Conservation (phyloP, 2,113 vertebrate species). For the Carollia perspicillata region DNA sequence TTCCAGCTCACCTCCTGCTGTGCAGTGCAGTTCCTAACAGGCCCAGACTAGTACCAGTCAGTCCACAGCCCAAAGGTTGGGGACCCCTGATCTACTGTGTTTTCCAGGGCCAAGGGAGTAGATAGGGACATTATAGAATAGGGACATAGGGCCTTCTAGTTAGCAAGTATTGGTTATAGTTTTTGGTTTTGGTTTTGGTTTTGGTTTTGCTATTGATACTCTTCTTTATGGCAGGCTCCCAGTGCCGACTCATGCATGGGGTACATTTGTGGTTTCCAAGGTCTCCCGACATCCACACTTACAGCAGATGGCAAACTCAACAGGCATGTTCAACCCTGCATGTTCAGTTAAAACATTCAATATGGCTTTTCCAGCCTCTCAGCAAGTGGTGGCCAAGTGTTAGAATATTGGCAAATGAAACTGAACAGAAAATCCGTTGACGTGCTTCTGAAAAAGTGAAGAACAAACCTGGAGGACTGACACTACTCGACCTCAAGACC, state of each 20-base stretch:
- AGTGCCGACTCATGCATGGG: neutral
- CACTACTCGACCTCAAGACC: neutral
- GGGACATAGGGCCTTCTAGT: neutral
- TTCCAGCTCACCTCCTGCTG: too few species aligned
- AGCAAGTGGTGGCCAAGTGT: neutral
- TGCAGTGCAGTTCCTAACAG: too few species aligned
- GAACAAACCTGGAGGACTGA: neutral
- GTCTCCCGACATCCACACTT: neutral
- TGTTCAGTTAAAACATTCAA: neutral
- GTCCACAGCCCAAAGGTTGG: too few species aligned
- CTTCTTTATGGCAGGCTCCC: neutral
- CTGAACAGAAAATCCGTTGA: neutral
- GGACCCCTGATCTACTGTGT: neutral
- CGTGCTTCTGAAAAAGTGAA: neutral
- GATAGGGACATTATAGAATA: neutral
- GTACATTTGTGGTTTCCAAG: neutral
- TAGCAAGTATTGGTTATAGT: neutral
- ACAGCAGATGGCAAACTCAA: neutral
- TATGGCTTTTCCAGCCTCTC: neutral
- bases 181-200: neutral
- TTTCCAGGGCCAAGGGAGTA: neutral
- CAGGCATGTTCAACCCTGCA: neutral
- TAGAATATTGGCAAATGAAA: slow-evolving; percentile 9
- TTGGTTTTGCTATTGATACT: neutral
- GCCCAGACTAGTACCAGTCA: too few species aligned